A percentile compares a stretch with the other conserved stretches of the same genome.
Evolutionary conservation across 2,113 vertebrate genomes (phyloP).

Genomic region (Chunga burmeisteri): DNA sequence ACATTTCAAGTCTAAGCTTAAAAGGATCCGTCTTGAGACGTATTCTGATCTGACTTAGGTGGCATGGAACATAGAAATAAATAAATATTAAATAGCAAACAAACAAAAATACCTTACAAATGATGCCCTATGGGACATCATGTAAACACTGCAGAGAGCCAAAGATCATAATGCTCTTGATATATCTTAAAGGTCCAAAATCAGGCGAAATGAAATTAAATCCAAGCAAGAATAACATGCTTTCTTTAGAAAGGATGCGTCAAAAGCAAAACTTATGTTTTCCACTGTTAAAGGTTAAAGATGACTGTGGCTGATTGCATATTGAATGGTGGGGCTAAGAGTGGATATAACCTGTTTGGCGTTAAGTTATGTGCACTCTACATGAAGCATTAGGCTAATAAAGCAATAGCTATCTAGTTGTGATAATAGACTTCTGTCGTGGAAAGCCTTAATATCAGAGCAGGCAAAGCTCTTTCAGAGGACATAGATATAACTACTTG

Average conservation of each 20-base stretch:
- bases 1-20: background rate
- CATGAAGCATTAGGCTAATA: background rate
- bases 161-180: background rate
- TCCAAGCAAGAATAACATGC: background rate
- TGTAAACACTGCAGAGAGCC: background rate
- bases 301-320: background rate
- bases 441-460: background rate
- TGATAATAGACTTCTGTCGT: background rate
- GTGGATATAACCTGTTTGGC: background rate
- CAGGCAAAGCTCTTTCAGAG: background rate
- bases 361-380: background rate
- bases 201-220: background rate
- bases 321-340: background rate
- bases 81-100: background rate
- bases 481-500: background rate
- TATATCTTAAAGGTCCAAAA: background rate
- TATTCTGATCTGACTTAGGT: background rate
- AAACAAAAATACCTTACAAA: background rate
- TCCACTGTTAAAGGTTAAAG: background rate
- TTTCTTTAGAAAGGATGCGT: background rate
- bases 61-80: background rate
- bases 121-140: rapidly evolving
- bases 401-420: background rate
- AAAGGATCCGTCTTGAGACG: background rate
- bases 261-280: background rate